Percentiles rank a stretch among this genome's conserved stretches.
Conservation (phyloP, 92 coral and sea anemone species). For the Diadumene lineata region DNA sequence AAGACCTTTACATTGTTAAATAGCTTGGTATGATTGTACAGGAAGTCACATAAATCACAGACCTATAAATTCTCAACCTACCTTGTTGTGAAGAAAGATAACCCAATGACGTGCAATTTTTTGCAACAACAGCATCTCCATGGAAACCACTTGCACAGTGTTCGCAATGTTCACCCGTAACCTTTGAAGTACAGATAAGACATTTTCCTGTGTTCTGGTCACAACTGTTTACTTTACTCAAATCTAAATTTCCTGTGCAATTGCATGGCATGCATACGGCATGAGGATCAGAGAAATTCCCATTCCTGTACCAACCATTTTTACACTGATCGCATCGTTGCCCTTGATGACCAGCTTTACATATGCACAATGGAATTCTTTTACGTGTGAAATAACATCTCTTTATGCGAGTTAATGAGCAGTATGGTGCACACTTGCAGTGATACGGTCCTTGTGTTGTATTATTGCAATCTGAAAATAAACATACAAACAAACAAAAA, state of each 20-base stretch:
- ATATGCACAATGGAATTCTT: constrained; percentile 17
- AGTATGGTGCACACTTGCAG: constrained; percentile 24
- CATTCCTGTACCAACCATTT: constrained; percentile 54
- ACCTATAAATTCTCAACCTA: too few species aligned
- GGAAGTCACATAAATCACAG: too few species aligned
- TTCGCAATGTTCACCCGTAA: constrained; percentile 46
- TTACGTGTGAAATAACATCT: constrained; percentile 9
- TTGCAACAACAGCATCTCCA: constrained; percentile 55
- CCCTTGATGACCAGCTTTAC: constrained; percentile 46
- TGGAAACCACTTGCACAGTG: constrained; percentile 46
- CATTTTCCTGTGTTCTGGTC: constrained; percentile 55
- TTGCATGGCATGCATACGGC: constrained; percentile 36
- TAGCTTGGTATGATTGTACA: too few species aligned
- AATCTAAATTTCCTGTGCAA: constrained; percentile 53
- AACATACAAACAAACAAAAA: background rate
- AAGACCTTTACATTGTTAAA: too few species aligned
- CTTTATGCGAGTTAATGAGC: constrained; percentile 2
- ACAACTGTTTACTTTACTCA: constrained; percentile 36
- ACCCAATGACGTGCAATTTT: constrained; percentile 41
- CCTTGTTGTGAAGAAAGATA: constrained; percentile 15
- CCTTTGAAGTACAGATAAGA: constrained; percentile 30
- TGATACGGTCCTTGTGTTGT: constrained; percentile 26
- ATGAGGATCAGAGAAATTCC: constrained; percentile 29
- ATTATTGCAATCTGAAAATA: constrained; percentile 25
- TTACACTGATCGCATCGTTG: constrained; percentile 35